A percentile compares a stretch with the other conserved stretches of the same genome.
phyloP scores from a whole-genome alignment of 2,113 vertebrate genomes.

The Felis catus region DNA sequence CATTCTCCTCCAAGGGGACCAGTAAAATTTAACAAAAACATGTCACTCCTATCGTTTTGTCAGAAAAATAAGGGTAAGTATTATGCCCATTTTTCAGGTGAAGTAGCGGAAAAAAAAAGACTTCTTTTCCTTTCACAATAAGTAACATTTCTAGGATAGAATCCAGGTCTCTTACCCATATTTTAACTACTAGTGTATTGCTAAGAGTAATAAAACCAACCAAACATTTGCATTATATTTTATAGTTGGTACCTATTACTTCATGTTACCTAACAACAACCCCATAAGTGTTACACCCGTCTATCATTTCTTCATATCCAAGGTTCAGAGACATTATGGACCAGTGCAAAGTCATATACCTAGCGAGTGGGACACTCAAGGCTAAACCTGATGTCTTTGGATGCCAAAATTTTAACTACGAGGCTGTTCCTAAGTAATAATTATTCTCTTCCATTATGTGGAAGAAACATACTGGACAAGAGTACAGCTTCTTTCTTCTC shows the following conservation, averaged over 20 bases:
- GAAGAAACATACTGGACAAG: constrained; percentile 8
- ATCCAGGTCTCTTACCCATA: background rate
- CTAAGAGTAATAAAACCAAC: background rate
- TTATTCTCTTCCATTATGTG: background rate
- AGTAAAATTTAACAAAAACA: background rate
- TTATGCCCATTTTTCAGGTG: background rate
- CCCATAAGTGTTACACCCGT: background rate
- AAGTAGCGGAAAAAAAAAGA: constrained; percentile 16
- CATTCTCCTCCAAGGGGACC: background rate
- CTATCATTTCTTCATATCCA: background rate
- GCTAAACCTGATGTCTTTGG: background rate
- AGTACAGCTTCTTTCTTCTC: background rate
- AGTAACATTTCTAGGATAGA: background rate
- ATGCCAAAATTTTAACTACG: background rate
- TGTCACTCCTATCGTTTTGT: background rate
- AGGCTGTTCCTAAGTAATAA: background rate
- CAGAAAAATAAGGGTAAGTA: background rate
- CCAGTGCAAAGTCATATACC: background rate
- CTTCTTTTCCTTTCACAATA: background rate
- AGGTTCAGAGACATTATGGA: background rate
- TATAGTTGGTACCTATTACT: background rate
- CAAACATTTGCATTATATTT: background rate
- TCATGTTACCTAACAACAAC: background rate
- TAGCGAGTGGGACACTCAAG: background rate
- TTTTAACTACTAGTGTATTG: background rate